Conservation (phyloP, 2,797 vertebrate species). For the Oryzias sinensis region DNA sequence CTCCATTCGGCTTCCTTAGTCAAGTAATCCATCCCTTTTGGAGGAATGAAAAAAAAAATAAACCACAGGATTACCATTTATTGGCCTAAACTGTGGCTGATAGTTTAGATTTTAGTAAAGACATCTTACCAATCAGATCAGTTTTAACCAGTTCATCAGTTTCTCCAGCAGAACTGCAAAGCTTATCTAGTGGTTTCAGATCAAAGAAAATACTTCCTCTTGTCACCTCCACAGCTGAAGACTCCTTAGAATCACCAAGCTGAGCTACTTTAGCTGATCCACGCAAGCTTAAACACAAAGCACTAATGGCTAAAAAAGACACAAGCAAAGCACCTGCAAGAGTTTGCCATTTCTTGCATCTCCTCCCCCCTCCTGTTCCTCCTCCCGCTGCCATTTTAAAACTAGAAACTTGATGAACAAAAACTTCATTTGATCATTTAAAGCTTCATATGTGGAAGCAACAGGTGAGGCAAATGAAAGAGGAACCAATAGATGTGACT, state of each 20-base stretch:
- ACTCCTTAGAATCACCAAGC: neutral
- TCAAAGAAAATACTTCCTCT: constrained; percentile 21
- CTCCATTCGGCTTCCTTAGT: constrained; percentile 20
- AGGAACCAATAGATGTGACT: neutral
- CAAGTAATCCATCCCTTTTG: neutral
- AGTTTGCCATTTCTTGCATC: neutral
- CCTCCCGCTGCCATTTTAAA: constrained; percentile 30
- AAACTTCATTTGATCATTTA: constrained; percentile 5
- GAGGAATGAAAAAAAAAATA: neutral
- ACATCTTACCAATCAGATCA: constrained; percentile 11
- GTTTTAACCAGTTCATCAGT: neutral
- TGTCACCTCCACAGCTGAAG: neutral
- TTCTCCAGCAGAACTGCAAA: neutral
- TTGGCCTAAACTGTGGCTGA: neutral
- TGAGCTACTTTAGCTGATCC: neutral
- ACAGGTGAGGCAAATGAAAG: neutral
- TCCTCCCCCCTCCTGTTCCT: too few relatives aligned
- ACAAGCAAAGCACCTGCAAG: constrained; percentile 35
- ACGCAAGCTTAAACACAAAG: constrained; percentile 20
- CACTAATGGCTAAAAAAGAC: constrained; percentile 10
- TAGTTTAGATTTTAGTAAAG: neutral
- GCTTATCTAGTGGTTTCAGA: constrained; percentile 13
- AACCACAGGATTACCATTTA: neutral
- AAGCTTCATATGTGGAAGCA: neutral
- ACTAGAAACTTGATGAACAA: fast-evolving